Evolutionary conservation across 1,140 invertebrate genomes (phyloP).

Genomic region (Ptiloglossa arizonensis): DNA sequence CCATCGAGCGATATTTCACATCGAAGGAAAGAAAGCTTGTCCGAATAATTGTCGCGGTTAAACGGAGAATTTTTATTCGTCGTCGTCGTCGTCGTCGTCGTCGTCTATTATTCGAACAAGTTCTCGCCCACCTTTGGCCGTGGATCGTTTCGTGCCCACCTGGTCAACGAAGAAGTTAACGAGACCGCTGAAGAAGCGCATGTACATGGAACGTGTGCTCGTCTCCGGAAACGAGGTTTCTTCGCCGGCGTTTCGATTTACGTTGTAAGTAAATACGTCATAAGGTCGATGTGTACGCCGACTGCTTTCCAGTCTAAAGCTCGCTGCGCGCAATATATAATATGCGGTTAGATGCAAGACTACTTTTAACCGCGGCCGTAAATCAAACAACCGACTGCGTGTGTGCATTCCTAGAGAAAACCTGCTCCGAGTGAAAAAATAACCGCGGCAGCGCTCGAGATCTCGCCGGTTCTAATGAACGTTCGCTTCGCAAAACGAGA

Average conservation of each 20-base stretch:
- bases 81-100: too few relatives aligned
- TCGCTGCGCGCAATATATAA: slow-evolving; percentile 64
- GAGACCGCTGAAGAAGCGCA: background rate
- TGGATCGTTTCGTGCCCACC: background rate
- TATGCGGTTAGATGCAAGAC: slow-evolving; percentile 65
- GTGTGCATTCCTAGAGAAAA: slow-evolving; percentile 72
- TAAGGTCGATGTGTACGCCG: background rate
- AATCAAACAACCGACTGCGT: slow-evolving; percentile 67
- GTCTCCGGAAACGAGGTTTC: slow-evolving; percentile 5
- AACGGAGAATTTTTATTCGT: too few relatives aligned
- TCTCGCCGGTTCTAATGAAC: slow-evolving; percentile 56
- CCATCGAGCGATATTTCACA: too few relatives aligned
- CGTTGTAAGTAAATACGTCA: slow-evolving; percentile 26
- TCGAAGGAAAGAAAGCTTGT: too few relatives aligned
- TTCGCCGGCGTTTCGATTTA: background rate
- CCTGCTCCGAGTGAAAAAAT: slow-evolving; percentile 66
- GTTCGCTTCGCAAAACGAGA: slow-evolving; percentile 7
- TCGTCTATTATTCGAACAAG: too few relatives aligned
- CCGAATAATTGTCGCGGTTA: too few relatives aligned
- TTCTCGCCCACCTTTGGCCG: too few relatives aligned
- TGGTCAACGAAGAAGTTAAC: background rate
- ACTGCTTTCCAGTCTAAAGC: slow-evolving; percentile 22
- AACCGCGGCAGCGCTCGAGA: slow-evolving; percentile 27
- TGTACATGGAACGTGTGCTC: background rate
- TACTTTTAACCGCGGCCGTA: slow-evolving; percentile 65